Conservation (phyloP, 2,888 invertebrate species). For the Colletes collaris region DNA sequence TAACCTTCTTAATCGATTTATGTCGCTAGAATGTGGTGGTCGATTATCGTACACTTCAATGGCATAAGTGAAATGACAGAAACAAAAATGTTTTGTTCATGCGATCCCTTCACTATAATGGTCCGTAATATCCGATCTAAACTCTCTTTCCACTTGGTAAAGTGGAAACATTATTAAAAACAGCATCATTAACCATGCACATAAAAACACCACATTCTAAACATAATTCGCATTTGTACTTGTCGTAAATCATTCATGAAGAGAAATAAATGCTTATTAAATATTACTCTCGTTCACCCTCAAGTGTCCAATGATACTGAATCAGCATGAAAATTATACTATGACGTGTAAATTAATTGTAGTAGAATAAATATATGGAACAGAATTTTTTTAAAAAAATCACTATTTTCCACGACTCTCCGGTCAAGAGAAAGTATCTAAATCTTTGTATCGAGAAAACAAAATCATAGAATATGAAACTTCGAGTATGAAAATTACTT, state of each 20-base stretch:
- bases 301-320: slow-evolving; percentile 30
- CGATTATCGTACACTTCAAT: slow-evolving; percentile 19
- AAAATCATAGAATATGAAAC: slow-evolving; percentile 37
- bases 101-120: background rate
- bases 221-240: slow-evolving; percentile 57
- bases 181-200: slow-evolving; percentile 22
- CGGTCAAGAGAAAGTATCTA: slow-evolving; percentile 3
- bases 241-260: slow-evolving; percentile 52
- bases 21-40: slow-evolving; percentile 44
- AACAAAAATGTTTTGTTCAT: background rate
- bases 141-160: background rate
- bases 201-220: slow-evolving; percentile 60
- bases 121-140: slow-evolving; percentile 2
- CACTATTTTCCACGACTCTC: slow-evolving; percentile 2
- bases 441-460: slow-evolving; percentile 1
- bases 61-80: slow-evolving; percentile 19
- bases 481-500: slow-evolving; percentile 37
- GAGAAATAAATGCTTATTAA: slow-evolving; percentile 39
- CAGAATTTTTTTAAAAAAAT: background rate
- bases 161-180: slow-evolving; percentile 26
- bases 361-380: slow-evolving; percentile 46
- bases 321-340: slow-evolving; percentile 12
- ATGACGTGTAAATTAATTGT: slow-evolving; percentile 25
- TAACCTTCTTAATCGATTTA: slow-evolving; percentile 17
- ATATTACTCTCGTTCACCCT: slow-evolving; percentile 14